Evolutionary conservation across 2,113 vertebrate genomes (phyloP), one percentile per base, ranked within the genome.

Genomic region (Sander lucioperca): DNA sequence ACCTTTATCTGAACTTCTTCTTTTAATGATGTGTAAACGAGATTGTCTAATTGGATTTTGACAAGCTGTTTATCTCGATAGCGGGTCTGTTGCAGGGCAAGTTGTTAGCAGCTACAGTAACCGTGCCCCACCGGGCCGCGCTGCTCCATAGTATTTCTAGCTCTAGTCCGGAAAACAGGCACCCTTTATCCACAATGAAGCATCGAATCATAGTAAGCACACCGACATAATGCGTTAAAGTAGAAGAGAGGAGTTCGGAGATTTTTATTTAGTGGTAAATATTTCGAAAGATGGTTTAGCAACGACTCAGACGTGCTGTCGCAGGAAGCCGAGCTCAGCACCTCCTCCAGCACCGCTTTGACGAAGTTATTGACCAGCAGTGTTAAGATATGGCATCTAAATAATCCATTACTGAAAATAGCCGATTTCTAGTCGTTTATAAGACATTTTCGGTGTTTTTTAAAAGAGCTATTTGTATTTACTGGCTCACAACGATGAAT

Each of bases 21-120:
- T 68, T 87, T 81, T 90, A 94, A 92, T 59, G 59, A 80, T 39
- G 56, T 59, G 62, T 19, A 80, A 90, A 83, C 70, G 53, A 74
- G 80, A 87, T 88, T 54, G 54, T 64, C 36, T 93, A 93, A 95
- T 91, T 93, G 91, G 92, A 92, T 95, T 90, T 66, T 36, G 50
- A 27, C 86, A 92, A 94, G 94, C 93, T 89, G 83, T 93, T 94
- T 92, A 94, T 92, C 71, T 86, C 62, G 89, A 86, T 84, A 90
- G 67, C 79, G 68, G 92, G 50, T 91, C 69, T 67, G 64, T 83
- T 77, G 86, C 84, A 61, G 83, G 76, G 53, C 39, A 59, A 62
- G 77, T 75, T 84, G 87, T 86, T 90, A 85, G 89, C 90, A 61
- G 74, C 85, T 79, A 62, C 67, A 43, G 66, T 70, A 47, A 70